phyloP scores from a whole-genome alignment of 2,113 vertebrate species.

The Eurystomus gularis region DNA sequence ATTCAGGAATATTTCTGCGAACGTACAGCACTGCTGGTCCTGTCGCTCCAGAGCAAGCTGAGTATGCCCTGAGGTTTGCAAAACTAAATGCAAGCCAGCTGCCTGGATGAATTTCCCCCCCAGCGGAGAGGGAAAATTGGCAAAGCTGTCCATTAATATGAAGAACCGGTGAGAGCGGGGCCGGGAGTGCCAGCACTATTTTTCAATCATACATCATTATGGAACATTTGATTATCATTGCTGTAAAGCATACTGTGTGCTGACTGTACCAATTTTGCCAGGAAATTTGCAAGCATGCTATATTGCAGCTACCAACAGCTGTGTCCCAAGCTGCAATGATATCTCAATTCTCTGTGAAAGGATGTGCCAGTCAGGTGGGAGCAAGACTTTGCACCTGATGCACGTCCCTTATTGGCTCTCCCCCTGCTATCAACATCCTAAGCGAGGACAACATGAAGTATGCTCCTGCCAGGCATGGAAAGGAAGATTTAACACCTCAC shows the following conservation, averaged over 20 bases:
- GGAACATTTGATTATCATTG: constrained; percentile 25
- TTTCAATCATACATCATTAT: constrained; percentile 28
- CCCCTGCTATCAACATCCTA: not conserved
- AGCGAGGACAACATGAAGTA: rapidly evolving
- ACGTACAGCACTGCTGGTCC: not conserved
- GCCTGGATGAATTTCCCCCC: not conserved
- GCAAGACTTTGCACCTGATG: not conserved
- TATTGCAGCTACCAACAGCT: constrained; percentile 26
- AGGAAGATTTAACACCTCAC: not conserved
- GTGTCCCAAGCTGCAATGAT: not conserved
- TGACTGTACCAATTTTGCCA: constrained; percentile 27
- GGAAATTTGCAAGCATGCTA: not conserved
- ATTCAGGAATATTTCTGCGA: not conserved
- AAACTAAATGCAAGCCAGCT: constrained; percentile 37
- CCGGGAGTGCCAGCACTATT: not conserved
- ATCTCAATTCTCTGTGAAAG: not conserved
- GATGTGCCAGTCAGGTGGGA: not conserved
- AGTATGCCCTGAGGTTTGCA: constrained; percentile 2
- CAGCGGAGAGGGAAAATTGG: constrained; percentile 14
- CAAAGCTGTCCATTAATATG: constrained; percentile 35
- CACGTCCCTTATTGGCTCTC: not conserved
- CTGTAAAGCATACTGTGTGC: constrained; percentile 28
- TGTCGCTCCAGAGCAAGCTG: not conserved
- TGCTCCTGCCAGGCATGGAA: not conserved
- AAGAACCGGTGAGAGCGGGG: not conserved